phyloP scores from a whole-genome alignment of 23 tunicate genomes.

The Aplidium turbinatum region DNA sequence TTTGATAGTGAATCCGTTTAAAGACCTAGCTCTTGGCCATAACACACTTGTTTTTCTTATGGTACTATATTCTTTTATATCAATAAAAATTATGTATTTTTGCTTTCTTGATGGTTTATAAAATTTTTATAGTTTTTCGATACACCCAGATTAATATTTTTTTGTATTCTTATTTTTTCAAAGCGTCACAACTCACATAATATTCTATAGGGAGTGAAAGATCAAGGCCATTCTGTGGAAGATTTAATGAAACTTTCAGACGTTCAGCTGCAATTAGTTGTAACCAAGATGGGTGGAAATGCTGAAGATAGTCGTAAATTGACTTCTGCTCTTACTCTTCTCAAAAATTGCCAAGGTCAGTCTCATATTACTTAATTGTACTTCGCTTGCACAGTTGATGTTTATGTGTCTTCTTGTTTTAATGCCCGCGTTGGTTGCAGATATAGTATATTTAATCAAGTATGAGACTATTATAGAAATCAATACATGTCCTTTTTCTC shows the following conservation, averaged over 20 bases:
- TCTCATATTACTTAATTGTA: too few relatives aligned
- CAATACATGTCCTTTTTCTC: too few relatives aligned
- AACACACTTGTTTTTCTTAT: too few relatives aligned
- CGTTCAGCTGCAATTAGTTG: conserved; percentile 16
- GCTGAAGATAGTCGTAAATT: conserved; percentile 54
- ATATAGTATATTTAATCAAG: too few relatives aligned
- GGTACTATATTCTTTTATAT: too few relatives aligned
- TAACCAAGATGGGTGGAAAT: conserved; percentile 39
- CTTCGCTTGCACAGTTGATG: too few relatives aligned
- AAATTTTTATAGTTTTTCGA: background rate
- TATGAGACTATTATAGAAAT: too few relatives aligned
- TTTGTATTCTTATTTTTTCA: background rate
- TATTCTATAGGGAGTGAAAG: conserved; percentile 22
- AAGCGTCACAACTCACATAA: too few relatives aligned
- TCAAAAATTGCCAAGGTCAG: conserved; percentile 49
- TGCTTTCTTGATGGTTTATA: background rate
- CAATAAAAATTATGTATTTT: background rate
- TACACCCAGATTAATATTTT: background rate
- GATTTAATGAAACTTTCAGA: conserved; percentile 31
- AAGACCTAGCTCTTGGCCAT: too few relatives aligned
- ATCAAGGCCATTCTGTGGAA: conserved; percentile 46
- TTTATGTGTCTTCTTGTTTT: too few relatives aligned
- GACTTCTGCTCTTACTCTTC: conserved; percentile 27
- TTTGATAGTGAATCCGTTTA: too few relatives aligned
- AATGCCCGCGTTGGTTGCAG: too few relatives aligned